phyloP scores from a whole-genome alignment of 2,113 vertebrate species.

The Poecile atricapillus region DNA sequence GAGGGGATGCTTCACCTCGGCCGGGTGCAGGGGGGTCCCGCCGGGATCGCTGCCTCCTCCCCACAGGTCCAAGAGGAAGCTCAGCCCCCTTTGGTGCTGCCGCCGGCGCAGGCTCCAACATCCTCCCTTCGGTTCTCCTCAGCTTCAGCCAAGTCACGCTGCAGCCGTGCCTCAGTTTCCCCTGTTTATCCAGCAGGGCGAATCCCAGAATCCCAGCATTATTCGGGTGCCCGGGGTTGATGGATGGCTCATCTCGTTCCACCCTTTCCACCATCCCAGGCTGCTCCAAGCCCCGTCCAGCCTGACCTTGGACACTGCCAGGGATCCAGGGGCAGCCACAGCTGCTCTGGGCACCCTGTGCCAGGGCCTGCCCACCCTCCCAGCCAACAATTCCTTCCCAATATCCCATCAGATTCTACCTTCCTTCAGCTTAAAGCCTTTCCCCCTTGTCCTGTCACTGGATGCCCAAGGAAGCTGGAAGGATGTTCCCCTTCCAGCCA shows the following conservation, averaged over 20 bases:
- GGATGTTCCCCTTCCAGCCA: rapidly evolving
- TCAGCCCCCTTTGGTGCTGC: neutral
- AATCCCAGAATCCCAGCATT: neutral
- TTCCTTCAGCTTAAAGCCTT: neutral
- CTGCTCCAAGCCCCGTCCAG: rapidly evolving
- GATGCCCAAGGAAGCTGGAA: neutral
- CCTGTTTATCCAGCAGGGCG: rapidly evolving
- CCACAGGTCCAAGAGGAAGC: rapidly evolving
- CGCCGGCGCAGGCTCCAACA: rapidly evolving
- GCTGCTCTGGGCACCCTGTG: neutral
- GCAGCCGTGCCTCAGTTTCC: slow-evolving; percentile 17
- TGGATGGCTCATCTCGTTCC: neutral
- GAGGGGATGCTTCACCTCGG: rapidly evolving
- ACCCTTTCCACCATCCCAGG: rapidly evolving
- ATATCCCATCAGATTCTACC: neutral
- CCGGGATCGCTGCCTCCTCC: neutral
- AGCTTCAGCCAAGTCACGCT: rapidly evolving
- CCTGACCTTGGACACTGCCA: neutral
- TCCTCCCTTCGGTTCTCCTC: too few species aligned
- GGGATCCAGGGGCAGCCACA: neutral
- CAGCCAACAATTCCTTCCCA: neutral
- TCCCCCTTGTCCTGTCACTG: neutral
- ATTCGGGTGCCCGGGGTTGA: neutral
- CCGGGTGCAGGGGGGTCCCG: neutral
- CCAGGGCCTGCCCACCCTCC: neutral